These are phyloP conservation scores for Sinella curviseta DNA, from an alignment of 1,140 invertebrate species.

Conservation along the genomic window DNA sequence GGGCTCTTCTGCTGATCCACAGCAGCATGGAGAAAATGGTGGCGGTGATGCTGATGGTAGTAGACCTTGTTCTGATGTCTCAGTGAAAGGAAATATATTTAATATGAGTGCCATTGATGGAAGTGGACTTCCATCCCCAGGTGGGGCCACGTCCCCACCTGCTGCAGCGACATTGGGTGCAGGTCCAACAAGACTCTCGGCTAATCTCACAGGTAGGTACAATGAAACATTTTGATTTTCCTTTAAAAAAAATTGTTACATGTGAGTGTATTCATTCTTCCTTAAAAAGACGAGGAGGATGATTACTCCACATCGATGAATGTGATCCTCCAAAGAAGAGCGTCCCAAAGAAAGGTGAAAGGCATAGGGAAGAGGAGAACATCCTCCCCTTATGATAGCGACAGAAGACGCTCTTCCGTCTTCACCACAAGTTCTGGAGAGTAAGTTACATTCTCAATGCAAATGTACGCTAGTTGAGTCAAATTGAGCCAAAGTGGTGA, in stretches of 20 bases:
- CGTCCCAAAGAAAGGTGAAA: constrained; percentile 61
- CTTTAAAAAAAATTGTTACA: too few species aligned
- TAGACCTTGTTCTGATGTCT: constrained; percentile 50
- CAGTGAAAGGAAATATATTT: constrained; percentile 55
- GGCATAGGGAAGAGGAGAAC: constrained; percentile 62
- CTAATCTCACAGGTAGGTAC: background rate
- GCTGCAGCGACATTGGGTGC: background rate
- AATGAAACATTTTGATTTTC: too few species aligned
- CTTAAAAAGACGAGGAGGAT: constrained; percentile 62
- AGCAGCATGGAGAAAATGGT: constrained; percentile 29
- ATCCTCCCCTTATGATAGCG: constrained; percentile 67
- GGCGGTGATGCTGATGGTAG: background rate
- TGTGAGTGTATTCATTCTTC: background rate
- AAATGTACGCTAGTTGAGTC: background rate
- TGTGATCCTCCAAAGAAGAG: constrained; percentile 74
- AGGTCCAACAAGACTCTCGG: constrained; percentile 1
- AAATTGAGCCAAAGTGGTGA: background rate
- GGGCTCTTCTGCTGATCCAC: constrained; percentile 39
- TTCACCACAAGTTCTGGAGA: constrained; percentile 82
- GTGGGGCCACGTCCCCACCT: background rate
- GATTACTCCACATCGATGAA: constrained; percentile 77
- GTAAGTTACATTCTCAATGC: constrained; percentile 62
- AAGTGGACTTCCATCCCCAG: background rate
- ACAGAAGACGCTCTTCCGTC: constrained; percentile 70
- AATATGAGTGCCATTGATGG: constrained; percentile 23